phyloP scores from a whole-genome alignment of 2,113 vertebrate species.

The Cyphomyrus plagiostoma region DNA sequence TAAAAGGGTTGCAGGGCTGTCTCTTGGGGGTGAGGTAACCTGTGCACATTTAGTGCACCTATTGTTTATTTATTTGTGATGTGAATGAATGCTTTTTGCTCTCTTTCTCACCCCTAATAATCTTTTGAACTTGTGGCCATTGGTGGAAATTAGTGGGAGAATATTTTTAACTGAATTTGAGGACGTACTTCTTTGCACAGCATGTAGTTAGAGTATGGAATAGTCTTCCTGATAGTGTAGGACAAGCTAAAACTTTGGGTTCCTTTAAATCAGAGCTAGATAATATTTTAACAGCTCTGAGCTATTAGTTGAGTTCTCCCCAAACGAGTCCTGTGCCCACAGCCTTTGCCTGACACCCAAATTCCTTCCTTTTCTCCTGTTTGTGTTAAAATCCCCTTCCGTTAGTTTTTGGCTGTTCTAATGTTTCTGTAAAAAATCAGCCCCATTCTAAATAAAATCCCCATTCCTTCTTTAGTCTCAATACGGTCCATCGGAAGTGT shows the following conservation, averaged over 20 bases:
- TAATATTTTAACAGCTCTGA: no score
- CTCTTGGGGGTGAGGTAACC: not conserved
- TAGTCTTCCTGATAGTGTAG: no score
- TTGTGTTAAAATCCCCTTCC: not conserved
- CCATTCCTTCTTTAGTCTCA: not conserved
- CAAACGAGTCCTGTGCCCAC: not conserved
- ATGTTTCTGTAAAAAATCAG: not conserved
- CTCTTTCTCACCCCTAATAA: not conserved
- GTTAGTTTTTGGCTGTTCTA: not conserved
- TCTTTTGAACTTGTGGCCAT: not conserved
- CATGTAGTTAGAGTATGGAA: no score
- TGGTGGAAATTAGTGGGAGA: no score
- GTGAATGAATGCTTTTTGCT: not conserved
- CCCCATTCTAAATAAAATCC: not conserved
- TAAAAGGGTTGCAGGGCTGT: not conserved
- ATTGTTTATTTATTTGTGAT: not conserved
- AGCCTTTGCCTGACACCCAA: not conserved
- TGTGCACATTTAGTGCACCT: not conserved
- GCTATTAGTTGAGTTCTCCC: no score
- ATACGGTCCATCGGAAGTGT: not conserved
- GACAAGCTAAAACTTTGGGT: no score
- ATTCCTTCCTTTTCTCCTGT: not conserved
- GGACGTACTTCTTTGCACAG: no score
- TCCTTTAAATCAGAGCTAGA: no score
- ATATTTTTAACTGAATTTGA: no score